Percentiles rank a stretch among this genome's conserved stretches.
Conservation (phyloP, 1,140 invertebrate genomes). For the Schlechtendalia chinensis region DNA sequence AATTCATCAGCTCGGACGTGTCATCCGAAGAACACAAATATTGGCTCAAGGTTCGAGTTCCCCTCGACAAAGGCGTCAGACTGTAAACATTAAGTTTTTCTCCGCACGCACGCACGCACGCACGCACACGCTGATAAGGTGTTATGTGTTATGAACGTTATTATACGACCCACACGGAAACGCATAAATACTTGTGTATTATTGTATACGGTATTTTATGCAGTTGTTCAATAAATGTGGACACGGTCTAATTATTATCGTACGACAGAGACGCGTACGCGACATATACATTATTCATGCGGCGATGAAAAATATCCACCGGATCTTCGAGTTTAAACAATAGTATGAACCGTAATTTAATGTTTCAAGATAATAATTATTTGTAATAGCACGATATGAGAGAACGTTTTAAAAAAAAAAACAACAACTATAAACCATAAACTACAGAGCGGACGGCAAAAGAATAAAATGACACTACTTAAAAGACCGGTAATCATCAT, state of each 20-base stretch:
- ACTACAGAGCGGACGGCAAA: background rate
- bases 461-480: background rate
- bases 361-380: background rate
- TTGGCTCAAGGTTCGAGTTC: slow-evolving; percentile 43
- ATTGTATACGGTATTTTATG: background rate
- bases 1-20: slow-evolving; percentile 35
- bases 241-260: slow-evolving; percentile 29
- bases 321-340: slow-evolving; percentile 45
- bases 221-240: slow-evolving; percentile 41
- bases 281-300: slow-evolving; percentile 42
- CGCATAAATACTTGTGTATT: background rate
- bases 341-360: slow-evolving; percentile 20
- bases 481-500: background rate
- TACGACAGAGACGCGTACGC: background rate
- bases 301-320: slow-evolving; percentile 27
- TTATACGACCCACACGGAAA: slow-evolving; percentile 20
- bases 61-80: slow-evolving; percentile 44
- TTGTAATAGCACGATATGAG: background rate
- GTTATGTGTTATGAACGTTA: slow-evolving; percentile 6
- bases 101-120: background rate
- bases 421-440: background rate
- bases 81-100: slow-evolving; percentile 42
- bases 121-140: slow-evolving; percentile 49
- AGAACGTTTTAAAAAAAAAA: background rate
- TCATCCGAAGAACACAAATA: slow-evolving; percentile 41